These are phyloP conservation scores for Hermetia illucens DNA, from an alignment of 1,140 invertebrate genomes.

Conservation along the genomic window DNA sequence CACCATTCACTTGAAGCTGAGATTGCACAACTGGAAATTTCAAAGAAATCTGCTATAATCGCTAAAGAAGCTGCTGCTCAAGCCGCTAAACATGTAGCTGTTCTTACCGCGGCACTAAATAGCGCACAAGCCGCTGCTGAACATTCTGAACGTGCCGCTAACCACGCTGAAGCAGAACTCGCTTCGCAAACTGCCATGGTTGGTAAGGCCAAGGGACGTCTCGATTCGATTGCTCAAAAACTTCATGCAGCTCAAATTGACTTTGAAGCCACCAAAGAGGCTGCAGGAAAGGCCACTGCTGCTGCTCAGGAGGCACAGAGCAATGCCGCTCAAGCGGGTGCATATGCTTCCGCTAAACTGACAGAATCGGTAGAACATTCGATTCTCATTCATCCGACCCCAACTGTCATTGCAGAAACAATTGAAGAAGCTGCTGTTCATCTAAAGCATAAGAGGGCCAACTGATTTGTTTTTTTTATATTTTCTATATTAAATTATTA, in stretches of 20 bases:
- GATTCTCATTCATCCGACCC: too few species aligned
- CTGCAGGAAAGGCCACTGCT: constrained; percentile 30
- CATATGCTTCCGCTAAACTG: too few species aligned
- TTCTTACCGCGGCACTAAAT: constrained; percentile 8
- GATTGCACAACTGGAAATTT: constrained; percentile 26
- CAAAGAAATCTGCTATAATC: constrained; percentile 30
- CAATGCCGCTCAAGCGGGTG: constrained; percentile 33
- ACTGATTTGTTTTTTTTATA: too few species aligned
- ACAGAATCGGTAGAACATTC: too few species aligned
- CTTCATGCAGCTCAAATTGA: constrained; percentile 28
- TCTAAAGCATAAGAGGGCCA: too few species aligned
- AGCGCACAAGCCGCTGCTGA: constrained; percentile 26
- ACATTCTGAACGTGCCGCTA: constrained; percentile 30
- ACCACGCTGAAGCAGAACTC: constrained; percentile 29
- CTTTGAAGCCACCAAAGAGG: constrained; percentile 30
- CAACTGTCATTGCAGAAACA: too few species aligned
- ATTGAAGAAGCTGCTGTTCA: too few species aligned
- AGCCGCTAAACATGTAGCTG: constrained; percentile 29
- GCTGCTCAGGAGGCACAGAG: constrained; percentile 33
- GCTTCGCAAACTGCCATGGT: too few species aligned
- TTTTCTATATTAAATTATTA: too few species aligned
- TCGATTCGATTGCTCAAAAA: constrained; percentile 30
- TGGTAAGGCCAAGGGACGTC: constrained; percentile 30
- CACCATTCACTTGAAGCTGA: constrained; percentile 30
- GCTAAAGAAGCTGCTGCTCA: constrained; percentile 32